These are phyloP conservation scores for Ametastegia equiseti DNA, from an alignment of 2,888 invertebrate species.

Conservation along the genomic window DNA sequence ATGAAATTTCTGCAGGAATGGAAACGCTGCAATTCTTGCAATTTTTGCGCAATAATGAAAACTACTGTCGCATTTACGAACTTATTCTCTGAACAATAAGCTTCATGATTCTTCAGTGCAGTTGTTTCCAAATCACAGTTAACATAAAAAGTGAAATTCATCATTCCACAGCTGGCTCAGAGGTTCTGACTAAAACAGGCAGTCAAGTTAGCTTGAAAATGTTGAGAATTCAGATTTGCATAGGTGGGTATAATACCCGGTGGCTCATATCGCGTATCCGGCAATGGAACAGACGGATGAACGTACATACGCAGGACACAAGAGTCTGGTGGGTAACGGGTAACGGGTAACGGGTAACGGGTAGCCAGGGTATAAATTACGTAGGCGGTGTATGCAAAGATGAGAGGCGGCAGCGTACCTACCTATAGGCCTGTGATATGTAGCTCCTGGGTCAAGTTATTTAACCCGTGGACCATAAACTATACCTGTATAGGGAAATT, in stretches of 20 bases:
- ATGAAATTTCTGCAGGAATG: not conserved
- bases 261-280: constrained; percentile 20
- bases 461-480: constrained; percentile 72
- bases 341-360: not conserved
- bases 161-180: not conserved
- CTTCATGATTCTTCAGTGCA: too few species aligned
- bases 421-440: constrained; percentile 65
- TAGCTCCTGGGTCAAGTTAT: constrained; percentile 74
- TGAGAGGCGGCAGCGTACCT: constrained; percentile 15
- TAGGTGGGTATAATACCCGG: constrained; percentile 16
- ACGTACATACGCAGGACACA: constrained; percentile 6
- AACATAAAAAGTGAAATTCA: not conserved
- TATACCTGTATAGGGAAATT: constrained; percentile 69
- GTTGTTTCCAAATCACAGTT: too few species aligned
- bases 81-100: too few species aligned
- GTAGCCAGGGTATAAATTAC: constrained; percentile 38
- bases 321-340: too few species aligned
- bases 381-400: constrained; percentile 44
- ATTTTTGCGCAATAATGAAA: too few species aligned
- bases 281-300: constrained; percentile 33
- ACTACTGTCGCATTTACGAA: too few species aligned
- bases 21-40: too few species aligned
- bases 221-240: not conserved
- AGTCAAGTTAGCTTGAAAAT: constrained; percentile 16
- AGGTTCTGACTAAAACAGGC: not conserved